Evolutionary conservation across 2,888 invertebrate genomes (phyloP), one percentile per base, ranked within the genome.

Genomic region (Pristionchus arcanus): DNA sequence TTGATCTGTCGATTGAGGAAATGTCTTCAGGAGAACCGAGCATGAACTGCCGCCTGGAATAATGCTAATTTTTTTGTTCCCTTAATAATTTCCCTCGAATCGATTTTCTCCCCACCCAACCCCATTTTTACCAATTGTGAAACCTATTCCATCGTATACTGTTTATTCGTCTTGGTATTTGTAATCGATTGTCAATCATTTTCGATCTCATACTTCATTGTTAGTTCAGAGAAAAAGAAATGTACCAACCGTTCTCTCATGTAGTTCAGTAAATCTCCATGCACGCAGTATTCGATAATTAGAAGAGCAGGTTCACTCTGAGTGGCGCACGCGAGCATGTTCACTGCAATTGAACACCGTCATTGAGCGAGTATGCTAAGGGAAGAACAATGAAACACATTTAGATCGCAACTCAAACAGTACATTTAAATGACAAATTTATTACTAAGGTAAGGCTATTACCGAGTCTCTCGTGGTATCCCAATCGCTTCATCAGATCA

Each of bases 391-490:
- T n/a, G n/a, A n/a, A n/a, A n/a, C n/a, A n/a, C n/a, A n/a, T n/a
- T n/a, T n/a, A n/a, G n/a, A n/a, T n/a, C n/a, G n/a, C n/a, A n/a
- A n/a, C n/a, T n/a, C n/a, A n/a, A n/a, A n/a, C n/a, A n/a, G n/a
- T n/a, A n/a, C n/a, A n/a, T n/a, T n/a, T n/a, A n/a, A n/a, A n/a
- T n/a, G n/a, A n/a, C n/a, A n/a, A n/a, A n/a, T n/a, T n/a, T n/a
- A n/a, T n/a, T n/a, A n/a, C n/a, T n/a, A n/a, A 28, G 13, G n/a
- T 5, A 28, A 25, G 37, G 15, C 4, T 4, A 19, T 2, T 68
- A 87, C 87, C 87, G 5, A 87, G 49, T 87, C 87, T 37, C 21
- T 87, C 87, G 28, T 87, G 87, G 25, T 87, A 87, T n/a, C 87
- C 87, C 16, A 87, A n/a, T 49, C 87, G 37, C 49, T 87, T 87